phyloP scores from a whole-genome alignment of 2,113 vertebrate genomes.

The Pristiophorus japonicus region DNA sequence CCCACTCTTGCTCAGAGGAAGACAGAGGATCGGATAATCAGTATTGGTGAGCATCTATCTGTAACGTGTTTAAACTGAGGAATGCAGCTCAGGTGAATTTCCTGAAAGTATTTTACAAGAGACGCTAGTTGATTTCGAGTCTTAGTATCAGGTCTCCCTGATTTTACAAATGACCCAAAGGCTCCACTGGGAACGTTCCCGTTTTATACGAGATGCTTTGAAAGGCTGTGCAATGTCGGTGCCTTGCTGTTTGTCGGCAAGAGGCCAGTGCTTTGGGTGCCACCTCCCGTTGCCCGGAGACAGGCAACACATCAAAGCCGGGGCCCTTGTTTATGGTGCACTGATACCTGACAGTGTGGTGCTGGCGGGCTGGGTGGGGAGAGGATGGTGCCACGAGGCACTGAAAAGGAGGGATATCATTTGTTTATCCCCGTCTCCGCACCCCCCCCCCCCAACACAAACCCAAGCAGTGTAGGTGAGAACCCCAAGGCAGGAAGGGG shows the following conservation, averaged over 20 bases:
- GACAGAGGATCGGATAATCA: neutral
- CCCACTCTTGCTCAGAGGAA: neutral
- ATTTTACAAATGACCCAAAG: too few species aligned
- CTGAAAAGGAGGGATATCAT: neutral
- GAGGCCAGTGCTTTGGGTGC: neutral
- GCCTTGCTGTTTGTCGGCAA: neutral
- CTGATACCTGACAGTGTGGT: neutral
- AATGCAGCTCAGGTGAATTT: neutral
- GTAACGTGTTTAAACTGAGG: neutral
- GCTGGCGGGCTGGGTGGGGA: neutral
- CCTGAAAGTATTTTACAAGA: neutral
- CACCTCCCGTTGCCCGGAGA: slow-evolving; percentile 15
- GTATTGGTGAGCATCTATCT: neutral
- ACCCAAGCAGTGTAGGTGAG: neutral
- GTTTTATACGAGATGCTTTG: neutral
- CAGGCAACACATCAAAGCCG: neutral
- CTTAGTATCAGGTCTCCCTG: neutral
- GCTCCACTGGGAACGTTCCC: neutral
- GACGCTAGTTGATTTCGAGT: neutral
- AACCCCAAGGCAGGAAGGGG: neutral
- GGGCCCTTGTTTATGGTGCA: neutral
- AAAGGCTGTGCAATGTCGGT: neutral
- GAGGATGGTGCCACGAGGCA: neutral
- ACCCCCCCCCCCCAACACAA: neutral
- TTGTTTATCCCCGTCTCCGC: neutral